Conservation (phyloP, 2,888 invertebrate genomes). For the Bimastos eiseni region DNA sequence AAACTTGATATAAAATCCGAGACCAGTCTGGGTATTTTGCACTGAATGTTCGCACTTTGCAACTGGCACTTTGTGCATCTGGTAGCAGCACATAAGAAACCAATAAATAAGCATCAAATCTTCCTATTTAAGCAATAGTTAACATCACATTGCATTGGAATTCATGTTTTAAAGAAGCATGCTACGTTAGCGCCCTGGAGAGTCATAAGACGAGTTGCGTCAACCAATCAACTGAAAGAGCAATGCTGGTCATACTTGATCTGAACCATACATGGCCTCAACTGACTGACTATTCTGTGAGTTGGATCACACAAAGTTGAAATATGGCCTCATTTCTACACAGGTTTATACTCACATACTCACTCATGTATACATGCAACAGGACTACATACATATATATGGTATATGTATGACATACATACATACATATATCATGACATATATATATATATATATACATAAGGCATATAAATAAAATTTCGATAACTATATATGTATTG, state of each 20-base stretch:
- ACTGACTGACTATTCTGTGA: no score
- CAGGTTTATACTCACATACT: conserved; percentile 14
- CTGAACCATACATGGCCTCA: no score
- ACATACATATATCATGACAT: no score
- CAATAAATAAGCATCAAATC: background rate
- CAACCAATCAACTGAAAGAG: no score
- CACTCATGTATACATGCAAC: conserved; percentile 19
- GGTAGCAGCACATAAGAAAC: background rate
- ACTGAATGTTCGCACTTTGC: background rate
- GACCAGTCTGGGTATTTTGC: background rate
- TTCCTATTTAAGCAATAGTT: background rate
- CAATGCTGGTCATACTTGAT: no score
- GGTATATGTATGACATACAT: conserved; percentile 27
- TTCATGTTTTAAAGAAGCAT: no score
- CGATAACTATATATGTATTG: conserved; percentile 32
- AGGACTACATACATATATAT: conserved; percentile 25
- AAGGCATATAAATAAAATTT: conserved; percentile 28
- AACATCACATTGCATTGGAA: background rate
- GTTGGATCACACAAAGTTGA: no score
- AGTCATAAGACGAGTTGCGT: no score
- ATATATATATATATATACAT: conserved; percentile 36
- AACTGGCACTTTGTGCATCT: background rate
- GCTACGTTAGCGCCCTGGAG: no score
- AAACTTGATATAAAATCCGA: background rate
- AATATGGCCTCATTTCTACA: background rate